phyloP scores from a whole-genome alignment of 2,888 invertebrate species.

The Eupeodes luniger region DNA sequence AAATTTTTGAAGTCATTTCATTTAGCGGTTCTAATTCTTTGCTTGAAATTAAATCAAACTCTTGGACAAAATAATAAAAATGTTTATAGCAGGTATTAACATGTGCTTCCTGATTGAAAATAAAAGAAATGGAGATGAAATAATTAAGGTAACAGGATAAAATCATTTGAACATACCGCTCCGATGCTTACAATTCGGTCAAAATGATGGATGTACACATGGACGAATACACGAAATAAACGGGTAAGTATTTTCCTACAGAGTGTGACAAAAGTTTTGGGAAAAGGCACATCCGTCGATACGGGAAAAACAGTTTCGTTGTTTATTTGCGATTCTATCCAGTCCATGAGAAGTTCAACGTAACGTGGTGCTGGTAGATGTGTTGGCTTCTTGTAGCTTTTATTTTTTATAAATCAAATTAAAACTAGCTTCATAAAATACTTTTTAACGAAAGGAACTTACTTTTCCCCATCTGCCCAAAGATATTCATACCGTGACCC shows the following conservation, averaged over 20 bases:
- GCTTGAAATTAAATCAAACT: conserved; percentile 92
- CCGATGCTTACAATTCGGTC: conserved; percentile 94
- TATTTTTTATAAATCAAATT: conserved; percentile 8
- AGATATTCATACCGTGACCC: conserved; percentile 95
- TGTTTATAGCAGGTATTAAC: conserved; percentile 98
- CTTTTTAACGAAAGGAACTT: conserved; percentile 51
- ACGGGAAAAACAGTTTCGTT: conserved; percentile 94
- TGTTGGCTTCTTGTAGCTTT: conserved; percentile 90
- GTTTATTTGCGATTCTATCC: conserved; percentile 96
- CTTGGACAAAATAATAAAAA: conserved; percentile 95
- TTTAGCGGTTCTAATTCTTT: conserved; percentile 94
- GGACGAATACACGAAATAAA: conserved; percentile 95
- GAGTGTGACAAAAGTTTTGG: conserved; percentile 90
- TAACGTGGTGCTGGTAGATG: conserved; percentile 93
- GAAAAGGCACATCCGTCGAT: conserved; percentile 94
- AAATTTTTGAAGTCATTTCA: conserved; percentile 90
- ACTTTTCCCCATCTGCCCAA: conserved; percentile 93
- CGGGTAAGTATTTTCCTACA: conserved; percentile 95
- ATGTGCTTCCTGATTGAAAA: conserved; percentile 89
- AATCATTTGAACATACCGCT: conserved; percentile 87
- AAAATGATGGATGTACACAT: conserved; percentile 97
- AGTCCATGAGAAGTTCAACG: conserved; percentile 93
- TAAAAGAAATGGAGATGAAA: not conserved
- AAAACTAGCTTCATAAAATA: not conserved
- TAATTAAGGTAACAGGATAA: not conserved